Evolutionary conservation across 1,140 invertebrate genomes (phyloP), one percentile per base, ranked within the genome.

Genomic region (Chionoecetes opilio): DNA sequence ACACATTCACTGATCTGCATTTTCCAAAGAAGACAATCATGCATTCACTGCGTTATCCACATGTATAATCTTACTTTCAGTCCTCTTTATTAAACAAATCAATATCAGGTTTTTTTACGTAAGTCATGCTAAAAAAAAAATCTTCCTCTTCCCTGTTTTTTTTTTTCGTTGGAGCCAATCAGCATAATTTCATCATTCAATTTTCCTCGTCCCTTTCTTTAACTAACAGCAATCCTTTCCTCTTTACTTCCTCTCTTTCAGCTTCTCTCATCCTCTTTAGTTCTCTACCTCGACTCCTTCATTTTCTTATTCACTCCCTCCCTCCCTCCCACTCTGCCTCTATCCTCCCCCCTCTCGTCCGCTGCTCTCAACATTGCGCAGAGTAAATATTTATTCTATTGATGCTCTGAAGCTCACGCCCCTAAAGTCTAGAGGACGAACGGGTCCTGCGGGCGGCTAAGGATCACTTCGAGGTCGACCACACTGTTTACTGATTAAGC

Each of bases 311-410:
- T 53, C 5, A n/a, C 41, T 82, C 90, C 53, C 8, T 17, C 75
- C 63, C 35, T 91, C 35, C 53, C 53, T 41, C 35, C 63, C 53
- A 32, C 86, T 35, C 75, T 29, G 34, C 14, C 35, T n/a, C 41
- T 32, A 6, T 53, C 34, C 82, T 5, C 63, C 41, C 29, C 41
- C 46, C 38, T 63, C 89, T 46, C 6, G 53, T 32, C 5, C 32
- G 31, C 90, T 82, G 53, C 11, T 31, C 63, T 63, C 35, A 35
- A 35, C 90, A 92, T 92, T 75, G 63, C 85, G 75, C 63, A 38
- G 91, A 41, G 91, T 38, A 84, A 92, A 92, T 92, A 92, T 92
- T 92, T 92, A 85, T 92, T 92, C 91, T 75, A 92, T 84, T 92
- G 91, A 92, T 82, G 37, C 75, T 35, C 35, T 92, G 91, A 92